phyloP scores from a whole-genome alignment of 2,113 vertebrate species.

The Psilopsiagon aymara region DNA sequence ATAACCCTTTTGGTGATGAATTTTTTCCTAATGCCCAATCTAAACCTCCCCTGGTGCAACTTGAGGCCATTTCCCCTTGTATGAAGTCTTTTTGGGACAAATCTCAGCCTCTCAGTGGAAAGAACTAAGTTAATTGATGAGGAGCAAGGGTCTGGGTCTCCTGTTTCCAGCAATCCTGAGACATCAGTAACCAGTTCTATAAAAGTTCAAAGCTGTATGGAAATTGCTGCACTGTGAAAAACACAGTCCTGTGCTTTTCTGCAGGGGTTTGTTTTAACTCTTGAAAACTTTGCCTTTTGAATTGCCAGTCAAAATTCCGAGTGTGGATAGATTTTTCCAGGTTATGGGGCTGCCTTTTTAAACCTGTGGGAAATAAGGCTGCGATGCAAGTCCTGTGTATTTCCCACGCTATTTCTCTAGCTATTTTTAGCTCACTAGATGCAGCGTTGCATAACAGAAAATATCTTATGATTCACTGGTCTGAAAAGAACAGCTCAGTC shows the following conservation, averaged over 20 bases:
- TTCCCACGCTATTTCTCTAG: background rate
- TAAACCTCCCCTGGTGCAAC: background rate
- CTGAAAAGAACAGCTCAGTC: slow-evolving; percentile 52
- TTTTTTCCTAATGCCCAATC: background rate
- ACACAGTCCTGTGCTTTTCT: background rate
- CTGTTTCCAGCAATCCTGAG: background rate
- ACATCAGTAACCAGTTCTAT: background rate
- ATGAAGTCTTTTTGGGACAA: background rate
- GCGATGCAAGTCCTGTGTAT: background rate
- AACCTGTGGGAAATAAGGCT: slow-evolving; percentile 2
- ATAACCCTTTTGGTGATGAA: background rate
- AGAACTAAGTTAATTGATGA: background rate
- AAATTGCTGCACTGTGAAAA: background rate
- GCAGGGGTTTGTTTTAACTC: background rate
- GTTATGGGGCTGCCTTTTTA: background rate
- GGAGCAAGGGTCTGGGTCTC: background rate
- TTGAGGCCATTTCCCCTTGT: background rate
- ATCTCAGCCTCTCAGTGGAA: background rate
- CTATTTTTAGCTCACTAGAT: slow-evolving; percentile 46
- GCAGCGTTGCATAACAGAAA: background rate
- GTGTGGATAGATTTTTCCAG: background rate
- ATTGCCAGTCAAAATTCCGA: background rate
- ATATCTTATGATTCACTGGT: slow-evolving; percentile 48
- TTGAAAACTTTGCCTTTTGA: background rate
- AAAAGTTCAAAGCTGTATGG: background rate